Conservation (phyloP, 2,888 invertebrate genomes). For the Pyrrhosoma nymphula region DNA sequence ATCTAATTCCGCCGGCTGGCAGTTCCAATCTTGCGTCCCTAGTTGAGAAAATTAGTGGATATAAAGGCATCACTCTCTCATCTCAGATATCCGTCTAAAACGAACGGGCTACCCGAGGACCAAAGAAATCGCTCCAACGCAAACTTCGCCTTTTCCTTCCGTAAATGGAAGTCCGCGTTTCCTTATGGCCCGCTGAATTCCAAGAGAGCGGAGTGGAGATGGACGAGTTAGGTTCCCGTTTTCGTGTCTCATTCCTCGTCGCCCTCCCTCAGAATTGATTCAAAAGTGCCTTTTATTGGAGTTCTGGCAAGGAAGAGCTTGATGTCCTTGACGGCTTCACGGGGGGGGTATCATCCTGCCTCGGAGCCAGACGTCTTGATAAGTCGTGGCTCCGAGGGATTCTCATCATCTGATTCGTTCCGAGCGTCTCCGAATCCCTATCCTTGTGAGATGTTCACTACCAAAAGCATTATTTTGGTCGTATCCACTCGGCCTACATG, state of each 20-base stretch:
- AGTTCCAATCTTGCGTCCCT: background rate
- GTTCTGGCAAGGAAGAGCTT: background rate
- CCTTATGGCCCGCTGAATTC: background rate
- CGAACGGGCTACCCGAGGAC: background rate
- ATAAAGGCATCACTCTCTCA: background rate
- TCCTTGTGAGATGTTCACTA: background rate
- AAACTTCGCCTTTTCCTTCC: background rate
- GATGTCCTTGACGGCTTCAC: slow-evolving; percentile 10
- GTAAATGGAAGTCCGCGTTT: background rate
- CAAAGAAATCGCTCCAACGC: background rate
- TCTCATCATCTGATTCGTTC: background rate
- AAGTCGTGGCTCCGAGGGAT: background rate
- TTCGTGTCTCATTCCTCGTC: background rate
- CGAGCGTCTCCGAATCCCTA: background rate
- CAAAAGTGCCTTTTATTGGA: slow-evolving; percentile 29
- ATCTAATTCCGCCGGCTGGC: background rate
- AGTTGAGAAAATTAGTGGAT: background rate
- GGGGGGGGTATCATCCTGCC: background rate
- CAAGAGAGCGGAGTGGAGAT: background rate
- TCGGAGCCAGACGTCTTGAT: slow-evolving; percentile 14
- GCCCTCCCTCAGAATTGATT: slow-evolving; percentile 8
- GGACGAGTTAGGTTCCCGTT: background rate
- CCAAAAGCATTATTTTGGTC: background rate
- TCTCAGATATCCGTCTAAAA: background rate
- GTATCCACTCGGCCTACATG: background rate